phyloP scores from a whole-genome alignment of 1,140 invertebrate genomes.

The Ericerus pela region DNA sequence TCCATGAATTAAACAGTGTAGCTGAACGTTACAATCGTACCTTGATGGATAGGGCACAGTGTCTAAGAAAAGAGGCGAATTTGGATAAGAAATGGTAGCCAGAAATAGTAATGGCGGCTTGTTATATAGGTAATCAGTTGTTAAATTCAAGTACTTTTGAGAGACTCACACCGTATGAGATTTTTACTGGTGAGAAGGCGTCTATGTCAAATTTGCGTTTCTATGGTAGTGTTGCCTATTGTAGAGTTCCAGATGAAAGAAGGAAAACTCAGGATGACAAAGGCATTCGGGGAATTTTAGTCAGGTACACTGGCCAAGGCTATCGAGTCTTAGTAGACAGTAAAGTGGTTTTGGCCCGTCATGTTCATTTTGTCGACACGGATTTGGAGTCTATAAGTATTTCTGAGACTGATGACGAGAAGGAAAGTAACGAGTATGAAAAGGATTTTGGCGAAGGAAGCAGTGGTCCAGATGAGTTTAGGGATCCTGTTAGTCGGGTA shows the following conservation, averaged over 20 bases:
- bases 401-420: too few species aligned
- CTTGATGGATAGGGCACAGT: constrained; percentile 17
- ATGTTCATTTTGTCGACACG: too few species aligned
- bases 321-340: constrained; percentile 6
- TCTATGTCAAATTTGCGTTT: constrained; percentile 23
- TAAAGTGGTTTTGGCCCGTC: too few species aligned
- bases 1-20: constrained; percentile 29
- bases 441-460: too few species aligned
- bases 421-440: too few species aligned
- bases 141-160: constrained; percentile 3
- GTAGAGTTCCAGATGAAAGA: constrained; percentile 19
- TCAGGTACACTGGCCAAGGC: too few species aligned
- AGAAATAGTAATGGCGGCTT: not conserved
- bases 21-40: constrained; percentile 26
- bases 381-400: too few species aligned
- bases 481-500: too few species aligned
- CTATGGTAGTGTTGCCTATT: constrained; percentile 24
- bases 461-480: too few species aligned
- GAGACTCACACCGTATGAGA: constrained; percentile 20
- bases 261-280: constrained; percentile 27
- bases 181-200: constrained; percentile 19
- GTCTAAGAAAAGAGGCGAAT: constrained; percentile 22
- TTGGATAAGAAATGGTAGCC: not conserved
- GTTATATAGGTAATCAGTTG: constrained; percentile 9
- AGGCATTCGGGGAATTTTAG: constrained; percentile 13